These are phyloP conservation scores for Rhinogobio ventralis DNA, from an alignment of 2,797 vertebrate species.

Conservation along the genomic window DNA sequence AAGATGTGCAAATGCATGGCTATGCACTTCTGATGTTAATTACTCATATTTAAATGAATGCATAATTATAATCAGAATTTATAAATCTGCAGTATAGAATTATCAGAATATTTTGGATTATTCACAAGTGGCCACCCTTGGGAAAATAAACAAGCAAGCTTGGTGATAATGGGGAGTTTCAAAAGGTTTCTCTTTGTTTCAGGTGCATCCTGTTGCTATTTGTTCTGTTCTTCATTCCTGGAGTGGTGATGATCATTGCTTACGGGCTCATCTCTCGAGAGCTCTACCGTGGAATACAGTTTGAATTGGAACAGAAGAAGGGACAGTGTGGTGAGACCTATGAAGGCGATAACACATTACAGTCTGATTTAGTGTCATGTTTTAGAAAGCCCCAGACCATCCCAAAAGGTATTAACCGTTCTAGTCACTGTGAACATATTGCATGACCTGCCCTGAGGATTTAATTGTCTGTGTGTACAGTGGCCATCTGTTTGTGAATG, in stretches of 20 bases:
- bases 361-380: not conserved
- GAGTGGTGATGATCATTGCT: conserved; percentile 91
- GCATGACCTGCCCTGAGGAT: conserved; percentile 61
- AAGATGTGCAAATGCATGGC: not conserved
- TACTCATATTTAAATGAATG: not conserved
- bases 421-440: conserved; percentile 40
- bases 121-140: not conserved
- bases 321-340: conserved; percentile 76
- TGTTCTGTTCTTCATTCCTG: conserved; percentile 91
- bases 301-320: conserved; percentile 84
- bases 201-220: conserved; percentile 92
- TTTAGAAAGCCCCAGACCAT: conserved; percentile 31
- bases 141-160: not conserved
- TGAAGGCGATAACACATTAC: not conserved
- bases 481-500: conserved; percentile 65
- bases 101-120: not conserved
- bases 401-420: conserved; percentile 28
- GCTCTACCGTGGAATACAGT: conserved; percentile 92
- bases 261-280: conserved; percentile 95
- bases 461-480: conserved; percentile 61
- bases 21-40: not conserved
- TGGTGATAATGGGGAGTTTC: not conserved
- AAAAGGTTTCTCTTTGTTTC: conserved; percentile 25
- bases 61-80: not conserved
- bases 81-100: not conserved